These are phyloP conservation scores for Acrocera orbiculus DNA, from an alignment of 2,888 invertebrate species.

Conservation along the genomic window DNA sequence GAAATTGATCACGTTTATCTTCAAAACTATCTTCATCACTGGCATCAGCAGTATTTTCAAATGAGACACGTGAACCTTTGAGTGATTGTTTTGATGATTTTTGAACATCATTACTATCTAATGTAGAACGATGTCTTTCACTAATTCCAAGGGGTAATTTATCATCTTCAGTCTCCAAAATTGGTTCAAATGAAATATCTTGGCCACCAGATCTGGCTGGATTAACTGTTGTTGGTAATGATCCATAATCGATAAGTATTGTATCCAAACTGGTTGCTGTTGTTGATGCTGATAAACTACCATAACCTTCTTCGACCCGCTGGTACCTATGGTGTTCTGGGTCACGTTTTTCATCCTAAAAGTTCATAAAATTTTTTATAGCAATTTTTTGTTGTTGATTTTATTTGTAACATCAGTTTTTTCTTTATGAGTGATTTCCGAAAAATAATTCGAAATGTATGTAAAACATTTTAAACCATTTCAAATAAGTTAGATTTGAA, in stretches of 20 bases:
- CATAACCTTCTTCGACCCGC: constrained; percentile 23
- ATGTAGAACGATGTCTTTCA: constrained; percentile 4
- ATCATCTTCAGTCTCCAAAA: constrained; percentile 18
- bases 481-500: no score
- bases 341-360: constrained; percentile 15
- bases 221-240: constrained; percentile 6
- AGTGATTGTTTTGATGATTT: constrained; percentile 17
- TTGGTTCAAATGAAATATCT: constrained; percentile 12
- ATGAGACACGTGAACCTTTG: constrained; percentile 30
- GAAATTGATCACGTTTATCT: constrained; percentile 28
- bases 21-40: constrained; percentile 32
- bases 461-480: no score
- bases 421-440: no score
- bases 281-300: constrained; percentile 40
- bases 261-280: constrained; percentile 42
- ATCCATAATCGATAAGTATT: constrained; percentile 15
- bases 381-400: no score
- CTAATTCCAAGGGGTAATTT: constrained; percentile 20
- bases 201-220: constrained; percentile 3
- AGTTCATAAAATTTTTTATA: no score
- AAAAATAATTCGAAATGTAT: no score
- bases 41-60: constrained; percentile 22
- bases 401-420: no score
- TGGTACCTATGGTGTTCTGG: constrained; percentile 25
- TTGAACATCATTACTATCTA: constrained; percentile 1